Evolutionary conservation across 2,888 invertebrate genomes (phyloP).

Genomic region (Rhopalosiphum nymphaeae): DNA sequence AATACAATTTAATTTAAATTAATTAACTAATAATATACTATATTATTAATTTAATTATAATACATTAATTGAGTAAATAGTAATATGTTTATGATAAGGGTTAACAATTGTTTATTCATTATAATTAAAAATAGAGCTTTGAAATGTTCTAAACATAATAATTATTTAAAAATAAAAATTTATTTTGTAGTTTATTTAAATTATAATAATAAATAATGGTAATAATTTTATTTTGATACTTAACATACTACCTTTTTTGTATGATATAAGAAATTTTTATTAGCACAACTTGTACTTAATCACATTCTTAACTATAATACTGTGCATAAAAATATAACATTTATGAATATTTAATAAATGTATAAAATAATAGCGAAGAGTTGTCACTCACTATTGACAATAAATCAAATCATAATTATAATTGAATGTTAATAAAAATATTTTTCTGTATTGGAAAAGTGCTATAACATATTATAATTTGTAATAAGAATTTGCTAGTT

Average conservation of each 20-base stretch:
- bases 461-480: not conserved
- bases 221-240: slow-evolving; percentile 42
- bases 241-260: not conserved
- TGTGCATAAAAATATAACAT: slow-evolving; percentile 57
- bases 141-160: slow-evolving; percentile 24
- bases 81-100: slow-evolving; percentile 26
- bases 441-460: not conserved
- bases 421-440: slow-evolving; percentile 6
- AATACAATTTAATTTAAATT: not conserved
- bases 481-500: not conserved
- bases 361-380: slow-evolving; percentile 10
- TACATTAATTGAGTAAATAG: slow-evolving; percentile 18
- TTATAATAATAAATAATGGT: slow-evolving; percentile 36
- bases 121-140: slow-evolving; percentile 56
- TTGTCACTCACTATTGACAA: not conserved
- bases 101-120: slow-evolving; percentile 40
- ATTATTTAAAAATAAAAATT: slow-evolving; percentile 31
- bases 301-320: slow-evolving; percentile 56
- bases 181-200: slow-evolving; percentile 10
- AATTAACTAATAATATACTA: slow-evolving; percentile 22
- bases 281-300: slow-evolving; percentile 33
- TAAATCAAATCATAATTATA: slow-evolving; percentile 17
- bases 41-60: slow-evolving; percentile 21
- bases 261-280: slow-evolving; percentile 40
- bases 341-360: slow-evolving; percentile 25